Evolutionary conservation across 2,888 invertebrate genomes (phyloP), one percentile per base, ranked within the genome.

Genomic region (Aricia artaxerxes): DNA sequence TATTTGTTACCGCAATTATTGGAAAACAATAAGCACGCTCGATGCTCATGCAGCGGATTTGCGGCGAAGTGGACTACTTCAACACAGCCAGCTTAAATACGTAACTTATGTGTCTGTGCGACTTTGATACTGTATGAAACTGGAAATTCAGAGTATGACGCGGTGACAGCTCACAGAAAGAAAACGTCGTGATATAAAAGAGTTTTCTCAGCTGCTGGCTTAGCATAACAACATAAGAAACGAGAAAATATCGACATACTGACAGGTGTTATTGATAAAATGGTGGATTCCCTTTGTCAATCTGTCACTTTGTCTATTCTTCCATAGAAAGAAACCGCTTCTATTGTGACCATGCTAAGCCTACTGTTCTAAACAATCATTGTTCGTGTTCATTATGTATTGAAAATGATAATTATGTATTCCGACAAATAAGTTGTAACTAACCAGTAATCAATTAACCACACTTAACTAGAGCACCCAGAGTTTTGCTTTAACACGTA

Each of bases 11-110:
- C 44, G 73, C 44, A 44, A 73, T 40, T 44, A 73, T 73, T 24
- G 73, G 73, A 44, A 73, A 73, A 73, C 73, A 73, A 73, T 73
- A 73, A 73, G 73, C 73, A 44, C 73, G 73, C 73, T 73, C 73
- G 73, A 31, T 31, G 9, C 11, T 64, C 64, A 31, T 11, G n/a
- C 44, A 9, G 44, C 73, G 44, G 73, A 44, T 73, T 73, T 73
- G 40, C 44, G 40, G 24, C 73, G 24, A 69, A 69, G 69, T 40
- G 31, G 73, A 40, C 9, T 38, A 69, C 69, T 69, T 69, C 11
- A 5, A 69, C 69, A 35, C 69, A 69, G 35, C 13, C 24, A 69
- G 69, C 69, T 78, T 60, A 60, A 60, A n/a, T 60, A 7, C 24
- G n/a, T 24, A 16, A 40, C 38, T 78, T 78, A n/a, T 35, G 57